Percentiles rank a stretch among this genome's conserved stretches.
phyloP scores from a whole-genome alignment of 1,140 invertebrate genomes.

The Brachystomella parvula region DNA sequence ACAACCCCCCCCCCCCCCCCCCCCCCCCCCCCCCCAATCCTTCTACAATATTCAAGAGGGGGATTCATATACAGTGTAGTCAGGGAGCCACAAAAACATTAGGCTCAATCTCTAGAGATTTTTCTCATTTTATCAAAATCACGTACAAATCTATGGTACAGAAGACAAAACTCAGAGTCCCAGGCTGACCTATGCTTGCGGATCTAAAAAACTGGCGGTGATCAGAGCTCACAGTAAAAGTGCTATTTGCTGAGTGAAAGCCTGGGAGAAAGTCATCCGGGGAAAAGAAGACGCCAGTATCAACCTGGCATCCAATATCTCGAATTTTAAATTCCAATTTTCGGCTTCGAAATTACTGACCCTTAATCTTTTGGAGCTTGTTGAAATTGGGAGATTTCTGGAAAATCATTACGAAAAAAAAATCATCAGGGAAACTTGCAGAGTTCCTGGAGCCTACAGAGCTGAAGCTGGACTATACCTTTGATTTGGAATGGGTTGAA shows the following conservation, averaged over 20 bases:
- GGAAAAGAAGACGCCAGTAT: neutral
- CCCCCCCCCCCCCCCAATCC: too few species aligned
- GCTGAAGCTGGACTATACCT: neutral
- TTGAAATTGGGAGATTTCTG: too few species aligned
- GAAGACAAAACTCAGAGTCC: neutral
- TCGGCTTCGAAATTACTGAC: too few species aligned
- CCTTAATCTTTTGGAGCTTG: too few species aligned
- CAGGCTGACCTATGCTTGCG: too few species aligned
- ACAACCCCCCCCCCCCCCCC: neutral
- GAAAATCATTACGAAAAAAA: too few species aligned
- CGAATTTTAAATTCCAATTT: too few species aligned
- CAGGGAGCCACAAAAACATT: conserved; percentile 7
- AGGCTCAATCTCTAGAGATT: neutral
- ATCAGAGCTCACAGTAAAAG: too few species aligned
- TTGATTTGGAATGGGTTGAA: neutral
- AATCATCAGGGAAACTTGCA: neutral
- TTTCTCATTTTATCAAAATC: neutral
- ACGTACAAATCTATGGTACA: too few species aligned
- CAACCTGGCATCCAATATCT: too few species aligned
- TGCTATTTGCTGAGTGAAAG: too few species aligned
- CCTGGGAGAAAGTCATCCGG: neutral
- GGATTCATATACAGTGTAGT: neutral
- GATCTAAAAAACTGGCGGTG: too few species aligned
- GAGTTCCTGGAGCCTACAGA: neutral
- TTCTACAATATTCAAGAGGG: neutral